phyloP scores from a whole-genome alignment of 2,888 invertebrate genomes.

The Adineta ricciae region DNA sequence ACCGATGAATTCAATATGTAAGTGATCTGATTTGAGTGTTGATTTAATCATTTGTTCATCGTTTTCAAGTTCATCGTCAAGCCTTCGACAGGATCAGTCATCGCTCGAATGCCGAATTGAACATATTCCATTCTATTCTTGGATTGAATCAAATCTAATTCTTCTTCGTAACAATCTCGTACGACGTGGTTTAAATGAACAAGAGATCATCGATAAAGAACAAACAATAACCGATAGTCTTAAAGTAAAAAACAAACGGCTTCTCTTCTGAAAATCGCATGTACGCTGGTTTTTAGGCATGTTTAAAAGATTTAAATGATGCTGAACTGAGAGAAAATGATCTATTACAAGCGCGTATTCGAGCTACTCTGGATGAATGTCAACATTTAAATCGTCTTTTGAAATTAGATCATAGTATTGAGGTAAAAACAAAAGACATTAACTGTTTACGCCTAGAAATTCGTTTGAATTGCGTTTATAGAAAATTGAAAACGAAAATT shows the following conservation, averaged over 20 bases:
- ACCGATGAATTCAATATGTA: not conserved
- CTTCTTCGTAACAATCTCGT: not conserved
- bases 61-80: not conserved
- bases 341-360: not conserved
- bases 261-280: not conserved
- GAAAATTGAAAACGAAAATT: not conserved
- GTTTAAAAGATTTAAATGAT: not conserved
- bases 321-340: not conserved
- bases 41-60: no score
- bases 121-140: not conserved
- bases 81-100: not conserved
- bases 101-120: slow-evolving; percentile 12
- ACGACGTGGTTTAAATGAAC: slow-evolving; percentile 17
- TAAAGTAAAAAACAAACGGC: not conserved
- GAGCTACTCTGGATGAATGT: not conserved
- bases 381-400: not conserved
- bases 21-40: no score
- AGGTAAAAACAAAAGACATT: not conserved
- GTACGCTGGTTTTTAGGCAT: not conserved
- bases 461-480: not conserved
- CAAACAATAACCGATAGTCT: not conserved
- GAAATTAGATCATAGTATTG: not conserved
- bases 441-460: no score
- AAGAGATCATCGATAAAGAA: slow-evolving; percentile 3
- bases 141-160: not conserved